phyloP scores from a whole-genome alignment of 2,888 invertebrate genomes.

The Aleiodes alternator region DNA sequence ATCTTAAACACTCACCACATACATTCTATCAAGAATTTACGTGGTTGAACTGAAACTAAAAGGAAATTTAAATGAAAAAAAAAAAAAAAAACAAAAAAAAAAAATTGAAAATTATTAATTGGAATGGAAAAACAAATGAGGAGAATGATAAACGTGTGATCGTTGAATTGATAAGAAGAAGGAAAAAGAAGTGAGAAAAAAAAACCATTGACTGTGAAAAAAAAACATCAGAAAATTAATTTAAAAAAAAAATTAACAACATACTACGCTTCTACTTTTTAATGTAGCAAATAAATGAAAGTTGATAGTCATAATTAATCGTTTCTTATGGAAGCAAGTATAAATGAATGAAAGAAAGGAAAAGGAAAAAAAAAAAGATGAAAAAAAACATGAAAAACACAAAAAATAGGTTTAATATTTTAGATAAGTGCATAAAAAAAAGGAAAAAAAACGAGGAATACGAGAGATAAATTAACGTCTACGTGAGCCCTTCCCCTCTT shows the following conservation, averaged over 20 bases:
- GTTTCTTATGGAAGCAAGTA: slow-evolving; percentile 62
- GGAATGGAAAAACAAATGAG: slow-evolving; percentile 37
- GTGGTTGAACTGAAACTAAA: slow-evolving; percentile 33
- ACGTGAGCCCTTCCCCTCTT: slow-evolving; percentile 36
- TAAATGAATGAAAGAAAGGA: no score
- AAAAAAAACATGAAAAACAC: no score
- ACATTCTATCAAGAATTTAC: slow-evolving; percentile 27
- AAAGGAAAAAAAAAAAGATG: no score
- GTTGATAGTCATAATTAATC: slow-evolving; percentile 67
- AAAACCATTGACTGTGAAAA: slow-evolving; percentile 63
- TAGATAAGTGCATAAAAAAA: slow-evolving; percentile 61
- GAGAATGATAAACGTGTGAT: slow-evolving; percentile 41
- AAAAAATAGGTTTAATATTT: slow-evolving; percentile 65
- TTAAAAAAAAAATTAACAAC: slow-evolving; percentile 57
- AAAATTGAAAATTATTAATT: slow-evolving; percentile 37
- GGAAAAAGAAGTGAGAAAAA: slow-evolving; percentile 42
- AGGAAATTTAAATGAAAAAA: slow-evolving; percentile 11
- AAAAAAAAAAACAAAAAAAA: not conserved
- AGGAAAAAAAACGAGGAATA: slow-evolving; percentile 39
- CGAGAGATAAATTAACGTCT: slow-evolving; percentile 51
- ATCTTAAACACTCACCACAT: slow-evolving; percentile 29
- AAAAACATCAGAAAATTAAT: slow-evolving; percentile 55
- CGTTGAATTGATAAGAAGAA: slow-evolving; percentile 38
- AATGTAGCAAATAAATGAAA: slow-evolving; percentile 69
- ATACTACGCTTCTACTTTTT: slow-evolving; percentile 72